Base-by-base conservation (phyloP, 2,113 vertebrate genomes). In the Muscicapa adusta region DNA sequence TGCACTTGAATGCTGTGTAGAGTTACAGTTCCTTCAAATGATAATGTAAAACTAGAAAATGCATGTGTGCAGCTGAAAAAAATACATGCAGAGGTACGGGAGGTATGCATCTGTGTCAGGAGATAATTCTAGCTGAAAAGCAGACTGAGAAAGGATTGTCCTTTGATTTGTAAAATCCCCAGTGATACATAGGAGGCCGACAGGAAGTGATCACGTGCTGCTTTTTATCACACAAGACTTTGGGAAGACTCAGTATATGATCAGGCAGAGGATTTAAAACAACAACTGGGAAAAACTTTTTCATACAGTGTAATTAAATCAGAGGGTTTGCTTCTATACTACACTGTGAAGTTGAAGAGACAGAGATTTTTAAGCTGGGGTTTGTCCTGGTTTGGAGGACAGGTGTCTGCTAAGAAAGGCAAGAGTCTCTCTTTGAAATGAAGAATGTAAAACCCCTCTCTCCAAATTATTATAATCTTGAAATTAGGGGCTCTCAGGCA, bases 161-260 rank as follows among this genome's bases (percentile, higher is more conserved):
- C 78, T 78, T 65, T 2, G 3, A 36, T 60, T 25, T 60, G 12
- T 38, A 60, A 87, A 78, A 56, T 36, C 31, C 20, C 2, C 3
- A 65, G 8, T 12, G 19, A 26, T 12, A 67, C 0, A 3, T 2
- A 67, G 36, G 34, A 92, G 17, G 51, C 47, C 3, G 5, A 42
- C 23, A 83, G 45, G 58, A 92, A 88, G 71, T 0, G 0, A 53
- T 31, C 38, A 68, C 0, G 0, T 5, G 1, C 16, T 91, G 14
- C 3, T 63, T 86, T 47, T 45, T 75, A 58, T 42, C 54, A 61
- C 25, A 43, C 3, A 33, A 51, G 34, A 51, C 34, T 70, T 84
- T 14, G 38, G 16, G 42, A 38, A 84, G 28, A 63, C 17, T 57
- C 65, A 57, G 24, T 70, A 73, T 80, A 50, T 24, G 23, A 63